These are phyloP conservation scores for Xerus rutilus DNA, from an alignment of 2,797 vertebrate species.

Conservation along the genomic window DNA sequence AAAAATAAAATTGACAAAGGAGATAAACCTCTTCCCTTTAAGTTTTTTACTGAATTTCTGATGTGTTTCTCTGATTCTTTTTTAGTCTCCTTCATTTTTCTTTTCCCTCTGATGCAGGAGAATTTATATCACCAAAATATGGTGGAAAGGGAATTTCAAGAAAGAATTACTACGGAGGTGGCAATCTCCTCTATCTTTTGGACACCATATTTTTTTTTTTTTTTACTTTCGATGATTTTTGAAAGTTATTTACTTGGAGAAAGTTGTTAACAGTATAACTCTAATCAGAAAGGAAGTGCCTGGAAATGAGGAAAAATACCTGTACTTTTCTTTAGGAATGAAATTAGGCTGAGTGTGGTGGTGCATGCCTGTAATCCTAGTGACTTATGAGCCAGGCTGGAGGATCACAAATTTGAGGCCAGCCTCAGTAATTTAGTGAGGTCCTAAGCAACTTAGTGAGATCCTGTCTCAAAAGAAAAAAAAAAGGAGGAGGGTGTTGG, in stretches of 20 bases:
- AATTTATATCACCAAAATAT: constrained; percentile 31
- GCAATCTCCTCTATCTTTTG: neutral
- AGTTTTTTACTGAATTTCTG: neutral
- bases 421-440: neutral
- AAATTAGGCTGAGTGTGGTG: neutral
- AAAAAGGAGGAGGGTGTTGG: too few species aligned
- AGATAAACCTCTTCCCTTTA: neutral
- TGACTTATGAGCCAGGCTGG: neutral
- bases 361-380: neutral
- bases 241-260: neutral
- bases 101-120: constrained; percentile 40
- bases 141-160: constrained; percentile 18
- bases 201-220: neutral
- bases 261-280: neutral
- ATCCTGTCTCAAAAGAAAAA: too few species aligned
- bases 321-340: neutral
- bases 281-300: neutral
- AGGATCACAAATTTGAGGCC: neutral
- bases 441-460: too few species aligned
- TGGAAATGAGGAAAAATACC: neutral
- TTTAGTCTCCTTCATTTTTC: neutral
- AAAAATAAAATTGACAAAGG: constrained; percentile 33
- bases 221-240: neutral
- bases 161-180: neutral
- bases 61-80: neutral